These are phyloP conservation scores for Pycnomerus fuliginosus DNA, from an alignment of 2,888 invertebrate genomes.

Conservation along the genomic window DNA sequence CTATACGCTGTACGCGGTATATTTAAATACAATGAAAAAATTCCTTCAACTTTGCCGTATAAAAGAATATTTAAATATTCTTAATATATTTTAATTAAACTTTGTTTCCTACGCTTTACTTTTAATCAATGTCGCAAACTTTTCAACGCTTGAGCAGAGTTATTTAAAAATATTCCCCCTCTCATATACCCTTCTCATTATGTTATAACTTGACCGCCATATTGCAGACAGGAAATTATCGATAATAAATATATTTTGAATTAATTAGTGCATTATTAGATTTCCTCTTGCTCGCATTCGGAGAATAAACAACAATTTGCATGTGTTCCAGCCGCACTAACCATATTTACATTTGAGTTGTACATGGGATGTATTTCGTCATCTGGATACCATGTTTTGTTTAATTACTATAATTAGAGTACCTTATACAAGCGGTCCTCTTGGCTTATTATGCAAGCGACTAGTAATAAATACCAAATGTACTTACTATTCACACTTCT, in stretches of 20 bases:
- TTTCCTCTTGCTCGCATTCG: conserved; percentile 23
- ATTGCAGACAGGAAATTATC: too few relatives aligned
- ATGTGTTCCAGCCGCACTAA: conserved; percentile 33
- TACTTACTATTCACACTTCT: too few relatives aligned
- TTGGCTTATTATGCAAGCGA: too few relatives aligned
- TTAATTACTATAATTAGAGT: conserved; percentile 39
- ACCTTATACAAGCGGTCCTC: conserved; percentile 30
- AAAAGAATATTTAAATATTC: conserved; percentile 37
- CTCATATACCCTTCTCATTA: too few relatives aligned
- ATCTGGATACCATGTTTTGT: conserved; percentile 41
- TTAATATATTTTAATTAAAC: conserved; percentile 43
- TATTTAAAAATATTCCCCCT: too few relatives aligned
- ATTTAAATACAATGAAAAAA: conserved; percentile 46
- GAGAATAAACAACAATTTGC: conserved; percentile 36
- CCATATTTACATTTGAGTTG: conserved; percentile 41
- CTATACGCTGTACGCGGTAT: too few relatives aligned
- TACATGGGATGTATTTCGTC: conserved; percentile 38
- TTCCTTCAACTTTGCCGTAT: conserved; percentile 39
- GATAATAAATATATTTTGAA: conserved; percentile 45
- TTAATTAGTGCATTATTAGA: conserved; percentile 43
- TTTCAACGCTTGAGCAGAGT: too few relatives aligned
- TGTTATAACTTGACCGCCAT: too few relatives aligned
- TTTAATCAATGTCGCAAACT: conserved; percentile 11
- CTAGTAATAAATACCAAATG: too few relatives aligned
- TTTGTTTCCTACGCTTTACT: conserved; percentile 34